Evolutionary conservation across 2,888 invertebrate genomes (phyloP).

Genomic region (Altica lythri): DNA sequence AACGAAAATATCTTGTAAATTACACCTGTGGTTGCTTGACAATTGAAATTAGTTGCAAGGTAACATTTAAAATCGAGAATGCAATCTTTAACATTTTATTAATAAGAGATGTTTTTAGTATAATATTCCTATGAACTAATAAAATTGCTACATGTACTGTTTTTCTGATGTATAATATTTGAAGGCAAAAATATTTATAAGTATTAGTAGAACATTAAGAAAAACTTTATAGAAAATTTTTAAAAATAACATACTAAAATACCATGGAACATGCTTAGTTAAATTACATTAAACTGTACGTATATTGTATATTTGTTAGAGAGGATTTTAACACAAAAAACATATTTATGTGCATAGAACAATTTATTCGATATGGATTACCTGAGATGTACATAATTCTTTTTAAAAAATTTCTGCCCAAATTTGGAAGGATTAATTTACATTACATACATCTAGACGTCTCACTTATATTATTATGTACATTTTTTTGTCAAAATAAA

Average conservation of each 20-base stretch:
- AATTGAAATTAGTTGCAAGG: too few species aligned
- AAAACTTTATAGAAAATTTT: slow-evolving; percentile 45
- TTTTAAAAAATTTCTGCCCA: slow-evolving; percentile 2
- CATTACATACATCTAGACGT: too few species aligned
- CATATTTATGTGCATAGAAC: slow-evolving; percentile 28
- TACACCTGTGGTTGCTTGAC: too few species aligned
- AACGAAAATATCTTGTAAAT: too few species aligned
- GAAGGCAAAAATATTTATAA: slow-evolving; percentile 51
- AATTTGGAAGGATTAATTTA: too few species aligned
- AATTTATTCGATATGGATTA: slow-evolving; percentile 37
- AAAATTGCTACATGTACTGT: slow-evolving; percentile 45
- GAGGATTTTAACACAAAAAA: slow-evolving; percentile 35
- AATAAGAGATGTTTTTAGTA: slow-evolving; percentile 49
- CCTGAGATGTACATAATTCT: slow-evolving; percentile 35
- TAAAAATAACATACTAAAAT: slow-evolving; percentile 36
- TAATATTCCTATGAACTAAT: slow-evolving; percentile 48
- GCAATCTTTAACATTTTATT: slow-evolving; percentile 50
- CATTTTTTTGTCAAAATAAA: too few species aligned
- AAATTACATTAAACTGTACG: slow-evolving; percentile 28
- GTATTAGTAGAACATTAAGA: slow-evolving; percentile 50
- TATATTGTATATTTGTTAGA: slow-evolving; percentile 38
- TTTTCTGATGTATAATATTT: slow-evolving; percentile 42
- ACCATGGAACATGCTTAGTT: slow-evolving; percentile 32
- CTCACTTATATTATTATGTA: too few species aligned
- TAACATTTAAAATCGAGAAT: too few species aligned